Evolutionary conservation across 2,797 vertebrate species (phyloP).

Genomic region (Hemibagrus guttatus): DNA sequence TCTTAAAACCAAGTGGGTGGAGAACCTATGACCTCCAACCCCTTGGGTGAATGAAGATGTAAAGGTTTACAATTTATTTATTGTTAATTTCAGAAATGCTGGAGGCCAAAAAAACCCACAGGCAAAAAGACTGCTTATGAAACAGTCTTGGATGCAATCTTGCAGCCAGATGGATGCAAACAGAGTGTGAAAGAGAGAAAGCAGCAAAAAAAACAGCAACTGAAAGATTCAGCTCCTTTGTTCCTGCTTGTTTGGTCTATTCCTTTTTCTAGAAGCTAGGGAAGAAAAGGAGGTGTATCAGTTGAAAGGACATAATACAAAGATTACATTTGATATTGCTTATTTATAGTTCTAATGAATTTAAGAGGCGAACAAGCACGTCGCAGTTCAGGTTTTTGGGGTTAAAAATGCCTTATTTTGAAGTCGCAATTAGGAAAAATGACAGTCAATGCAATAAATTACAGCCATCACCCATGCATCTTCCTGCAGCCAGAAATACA

Average conservation of each 20-base stretch:
- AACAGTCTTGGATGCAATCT: constrained; percentile 55
- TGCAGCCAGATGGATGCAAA: constrained; percentile 53
- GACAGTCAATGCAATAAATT: neutral
- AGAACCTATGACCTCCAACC: neutral
- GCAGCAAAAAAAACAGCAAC: constrained; percentile 26
- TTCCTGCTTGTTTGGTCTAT: neutral
- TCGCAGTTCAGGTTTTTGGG: neutral
- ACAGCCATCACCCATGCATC: neutral
- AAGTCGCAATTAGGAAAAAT: neutral
- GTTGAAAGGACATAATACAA: constrained; percentile 53
- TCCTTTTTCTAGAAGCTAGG: neutral
- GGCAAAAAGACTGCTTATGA: constrained; percentile 46
- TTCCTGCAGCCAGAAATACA: neutral
- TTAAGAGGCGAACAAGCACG: neutral
- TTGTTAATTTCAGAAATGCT: neutral
- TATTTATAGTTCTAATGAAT: neutral
- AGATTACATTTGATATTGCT: neutral
- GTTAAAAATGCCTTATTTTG: neutral
- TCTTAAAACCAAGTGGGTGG: neutral
- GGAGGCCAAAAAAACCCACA: constrained; percentile 38
- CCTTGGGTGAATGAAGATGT: constrained; percentile 10
- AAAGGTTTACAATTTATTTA: constrained; percentile 14
- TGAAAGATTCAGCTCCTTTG: constrained; percentile 25
- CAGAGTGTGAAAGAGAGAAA: constrained; percentile 34
- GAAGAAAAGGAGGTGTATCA: constrained; percentile 40